Conservation (phyloP, 2,113 vertebrate species). For the Illadopsis cleaveri region DNA sequence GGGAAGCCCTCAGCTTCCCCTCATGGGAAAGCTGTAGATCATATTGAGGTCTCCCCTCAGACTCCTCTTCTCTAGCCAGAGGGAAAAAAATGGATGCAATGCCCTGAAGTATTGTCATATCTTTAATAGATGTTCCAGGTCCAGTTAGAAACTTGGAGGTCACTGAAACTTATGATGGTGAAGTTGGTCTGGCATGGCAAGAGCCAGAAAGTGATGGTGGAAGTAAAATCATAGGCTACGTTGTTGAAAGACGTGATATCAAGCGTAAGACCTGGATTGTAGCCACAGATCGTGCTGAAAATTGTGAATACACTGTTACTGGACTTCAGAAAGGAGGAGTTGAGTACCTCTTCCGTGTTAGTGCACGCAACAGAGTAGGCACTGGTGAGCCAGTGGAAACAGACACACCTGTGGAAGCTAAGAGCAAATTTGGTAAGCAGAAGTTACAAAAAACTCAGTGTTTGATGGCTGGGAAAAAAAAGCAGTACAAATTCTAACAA, state of each 20-base stretch:
- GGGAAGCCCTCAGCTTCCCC: neutral
- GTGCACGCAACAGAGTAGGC: slow-evolving; percentile 92
- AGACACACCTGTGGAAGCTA: slow-evolving; percentile 90
- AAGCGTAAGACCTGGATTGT: slow-evolving; percentile 94
- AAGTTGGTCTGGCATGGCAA: slow-evolving; percentile 95
- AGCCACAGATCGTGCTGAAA: slow-evolving; percentile 88
- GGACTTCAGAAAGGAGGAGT: slow-evolving; percentile 91
- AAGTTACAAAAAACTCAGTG: neutral
- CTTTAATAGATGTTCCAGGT: slow-evolving; percentile 88
- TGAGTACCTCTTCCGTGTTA: slow-evolving; percentile 94
- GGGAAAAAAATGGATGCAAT: neutral
- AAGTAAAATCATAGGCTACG: slow-evolving; percentile 91
- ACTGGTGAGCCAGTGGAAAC: slow-evolving; percentile 87
- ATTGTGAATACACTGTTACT: slow-evolving; percentile 91
- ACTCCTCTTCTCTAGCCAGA: neutral
- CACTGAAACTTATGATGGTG: slow-evolving; percentile 90
- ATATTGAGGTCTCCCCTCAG: neutral
- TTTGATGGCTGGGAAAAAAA: neutral
- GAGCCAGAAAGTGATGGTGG: slow-evolving; percentile 95
- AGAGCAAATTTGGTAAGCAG: slow-evolving; percentile 92
- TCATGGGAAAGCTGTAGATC: neutral
- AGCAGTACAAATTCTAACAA: neutral
- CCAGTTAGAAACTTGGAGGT: slow-evolving; percentile 93
- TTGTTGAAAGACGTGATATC: slow-evolving; percentile 91
- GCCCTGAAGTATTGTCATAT: neutral